These are phyloP conservation scores for Cryptocephalus primarius DNA, from an alignment of 2,888 invertebrate species.

Conservation along the genomic window DNA sequence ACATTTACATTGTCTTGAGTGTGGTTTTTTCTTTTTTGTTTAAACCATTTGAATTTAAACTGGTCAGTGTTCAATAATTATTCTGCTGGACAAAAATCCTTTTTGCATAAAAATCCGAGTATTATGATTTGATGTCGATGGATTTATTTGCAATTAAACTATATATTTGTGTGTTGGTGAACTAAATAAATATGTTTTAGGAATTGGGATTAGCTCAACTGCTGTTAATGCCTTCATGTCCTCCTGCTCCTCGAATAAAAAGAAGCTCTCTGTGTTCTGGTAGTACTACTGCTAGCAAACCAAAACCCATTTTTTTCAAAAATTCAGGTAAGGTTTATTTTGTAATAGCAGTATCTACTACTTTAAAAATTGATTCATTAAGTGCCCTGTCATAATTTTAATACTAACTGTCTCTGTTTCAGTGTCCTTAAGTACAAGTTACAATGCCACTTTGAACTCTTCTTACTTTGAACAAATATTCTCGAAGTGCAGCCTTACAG, in stretches of 20 bases:
- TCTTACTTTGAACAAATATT: slow-evolving; percentile 61
- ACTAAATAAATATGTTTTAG: too few relatives aligned
- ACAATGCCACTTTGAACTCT: slow-evolving; percentile 30
- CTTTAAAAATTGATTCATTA: neutral
- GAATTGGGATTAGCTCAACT: too few relatives aligned
- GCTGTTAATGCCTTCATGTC: slow-evolving; percentile 9
- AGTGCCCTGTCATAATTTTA: neutral
- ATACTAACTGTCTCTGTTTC: slow-evolving; percentile 3
- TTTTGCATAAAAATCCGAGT: too few relatives aligned
- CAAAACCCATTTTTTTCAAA: slow-evolving; percentile 16
- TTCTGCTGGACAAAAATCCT: too few relatives aligned
- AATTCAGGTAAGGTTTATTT: slow-evolving; percentile 13
- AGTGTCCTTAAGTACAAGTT: slow-evolving; percentile 28
- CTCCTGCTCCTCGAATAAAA: slow-evolving; percentile 17
- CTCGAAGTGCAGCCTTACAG: slow-evolving; percentile 48
- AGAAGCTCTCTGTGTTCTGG: slow-evolving; percentile 12
- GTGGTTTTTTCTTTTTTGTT: too few relatives aligned
- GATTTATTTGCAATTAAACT: too few relatives aligned
- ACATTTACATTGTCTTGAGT: too few relatives aligned
- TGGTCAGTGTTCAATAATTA: too few relatives aligned
- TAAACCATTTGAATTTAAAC: too few relatives aligned
- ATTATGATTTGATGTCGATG: too few relatives aligned
- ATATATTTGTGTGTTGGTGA: too few relatives aligned
- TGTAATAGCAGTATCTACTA: neutral
- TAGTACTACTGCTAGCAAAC: slow-evolving; percentile 9